These are phyloP conservation scores for Vireo altiloquus DNA, from an alignment of 2,113 vertebrate species.

Conservation along the genomic window DNA sequence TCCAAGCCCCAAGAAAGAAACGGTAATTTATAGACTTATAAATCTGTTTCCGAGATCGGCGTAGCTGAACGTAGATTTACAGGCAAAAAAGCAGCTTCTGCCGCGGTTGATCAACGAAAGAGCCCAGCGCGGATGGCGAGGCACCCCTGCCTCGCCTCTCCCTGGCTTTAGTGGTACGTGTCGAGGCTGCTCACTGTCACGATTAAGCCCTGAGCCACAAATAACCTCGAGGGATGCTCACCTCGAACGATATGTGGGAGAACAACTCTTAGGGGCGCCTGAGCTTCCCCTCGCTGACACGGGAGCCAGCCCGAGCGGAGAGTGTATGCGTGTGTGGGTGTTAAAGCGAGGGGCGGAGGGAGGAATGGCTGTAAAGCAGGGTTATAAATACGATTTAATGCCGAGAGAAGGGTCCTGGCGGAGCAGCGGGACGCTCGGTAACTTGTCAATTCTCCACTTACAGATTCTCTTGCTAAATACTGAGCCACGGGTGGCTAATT, in stretches of 20 bases:
- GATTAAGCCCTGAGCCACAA: not conserved
- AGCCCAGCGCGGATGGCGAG: not conserved
- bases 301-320: not conserved
- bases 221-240: not conserved
- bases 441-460: not conserved
- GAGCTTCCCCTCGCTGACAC: not conserved
- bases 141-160: not conserved
- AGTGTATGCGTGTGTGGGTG: not conserved
- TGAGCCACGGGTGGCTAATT: not conserved
- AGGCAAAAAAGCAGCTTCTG: not conserved
- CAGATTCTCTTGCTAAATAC: not conserved
- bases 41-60: constrained; percentile 3
- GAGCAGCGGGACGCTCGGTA: not conserved
- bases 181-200: not conserved
- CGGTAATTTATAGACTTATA: constrained; percentile 4
- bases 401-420: not conserved
- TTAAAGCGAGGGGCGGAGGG: not conserved
- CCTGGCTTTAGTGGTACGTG: not conserved
- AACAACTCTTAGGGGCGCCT: fast-evolving
- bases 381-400: not conserved
- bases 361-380: not conserved
- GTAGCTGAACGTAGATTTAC: not conserved
- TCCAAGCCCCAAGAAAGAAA: not conserved
- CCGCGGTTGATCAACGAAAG: not conserved
- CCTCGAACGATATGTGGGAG: fast-evolving